A percentile compares a stretch with the other conserved stretches of the same genome.
These are phyloP conservation scores for Agelas oroides DNA, from an alignment of 37 sponge, comb jelly and placozoan genomes.

Conservation along the genomic window DNA sequence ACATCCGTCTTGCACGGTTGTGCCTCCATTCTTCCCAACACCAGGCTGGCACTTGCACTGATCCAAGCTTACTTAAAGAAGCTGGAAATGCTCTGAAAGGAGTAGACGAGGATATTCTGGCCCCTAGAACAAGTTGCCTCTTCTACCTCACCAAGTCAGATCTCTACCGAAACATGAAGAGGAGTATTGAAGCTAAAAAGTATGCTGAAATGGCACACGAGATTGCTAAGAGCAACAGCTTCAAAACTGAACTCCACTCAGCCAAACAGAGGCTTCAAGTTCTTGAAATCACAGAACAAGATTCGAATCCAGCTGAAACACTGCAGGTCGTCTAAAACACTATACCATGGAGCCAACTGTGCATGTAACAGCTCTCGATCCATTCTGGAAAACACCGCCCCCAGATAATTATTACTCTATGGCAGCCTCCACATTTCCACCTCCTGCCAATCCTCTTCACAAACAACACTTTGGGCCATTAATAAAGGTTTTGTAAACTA, in stretches of 20 bases:
- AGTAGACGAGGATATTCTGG: neutral
- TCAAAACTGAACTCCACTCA: neutral
- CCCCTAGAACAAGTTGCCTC: neutral
- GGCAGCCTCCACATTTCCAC: too few species aligned
- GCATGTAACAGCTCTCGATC: too few species aligned
- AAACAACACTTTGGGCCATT: too few species aligned
- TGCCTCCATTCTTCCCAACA: slow-evolving; percentile 9
- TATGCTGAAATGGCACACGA: slow-evolving; percentile 2
- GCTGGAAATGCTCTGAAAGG: neutral
- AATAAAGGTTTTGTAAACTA: too few species aligned
- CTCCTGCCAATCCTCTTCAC: too few species aligned
- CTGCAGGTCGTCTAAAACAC: too few species aligned
- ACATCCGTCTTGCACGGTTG: slow-evolving; percentile 15
- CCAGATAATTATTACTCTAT: too few species aligned
- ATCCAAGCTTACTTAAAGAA: neutral
- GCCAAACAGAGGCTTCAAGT: too few species aligned
- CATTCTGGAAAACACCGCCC: too few species aligned
- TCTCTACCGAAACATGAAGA: neutral
- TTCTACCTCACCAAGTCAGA: slow-evolving; percentile 13
- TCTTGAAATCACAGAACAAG: too few species aligned
- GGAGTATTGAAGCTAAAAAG: neutral
- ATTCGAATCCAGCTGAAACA: too few species aligned
- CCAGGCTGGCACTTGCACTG: neutral
- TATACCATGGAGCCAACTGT: too few species aligned
- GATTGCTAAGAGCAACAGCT: neutral